Base-by-base conservation (phyloP, 2,113 vertebrate species). In the Pimephales promelas region DNA sequence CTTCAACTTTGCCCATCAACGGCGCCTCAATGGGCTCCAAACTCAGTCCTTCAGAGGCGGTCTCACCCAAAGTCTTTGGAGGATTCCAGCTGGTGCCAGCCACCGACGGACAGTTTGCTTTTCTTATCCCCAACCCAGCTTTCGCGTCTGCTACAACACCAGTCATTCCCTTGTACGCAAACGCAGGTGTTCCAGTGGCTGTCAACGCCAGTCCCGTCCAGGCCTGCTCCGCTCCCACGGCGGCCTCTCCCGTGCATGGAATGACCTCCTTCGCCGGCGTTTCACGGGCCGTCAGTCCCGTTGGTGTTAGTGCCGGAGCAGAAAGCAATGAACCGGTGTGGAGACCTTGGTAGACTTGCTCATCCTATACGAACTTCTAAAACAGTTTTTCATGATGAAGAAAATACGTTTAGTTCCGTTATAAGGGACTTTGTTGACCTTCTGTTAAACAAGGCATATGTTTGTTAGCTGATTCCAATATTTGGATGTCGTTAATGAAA, bases 271-370 rank as follows among this genome's bases (percentile, higher is more conserved):
- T 96, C 88, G 91, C 91, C 0, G 92, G 94, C 0, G 92, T 93
- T 0, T 91, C 95, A 1, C 95, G 95, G 64, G 92, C 93, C 0
- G 94, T 93, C 13, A 96, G 95, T 43, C 95, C 95, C 0, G 78
- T 94, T 0, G 93, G 90, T 4, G 91, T 94, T 20, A 94, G 93
- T 89, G 90, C 89, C 0, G 92, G 94, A 3, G 87, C 90, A 3
- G 97, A 98, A 84, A 92, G 93, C 90, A 92, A 79, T 0, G 96
- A 97, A 85, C 94, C 95, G 0, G 97, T 98, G 54, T 98, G 97
- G 97, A 92, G 97, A 83, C 97, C 97, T 0, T 98, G 97, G 97
- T 97, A 95, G 94, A 89, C 83, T 26, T 75, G 16, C 20, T 70
- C 36, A 5, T 76, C 8, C 36, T 70, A 54, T n/a, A 82, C 75